phyloP scores from a whole-genome alignment of 1,140 invertebrate genomes.

The Panonychus citri region DNA sequence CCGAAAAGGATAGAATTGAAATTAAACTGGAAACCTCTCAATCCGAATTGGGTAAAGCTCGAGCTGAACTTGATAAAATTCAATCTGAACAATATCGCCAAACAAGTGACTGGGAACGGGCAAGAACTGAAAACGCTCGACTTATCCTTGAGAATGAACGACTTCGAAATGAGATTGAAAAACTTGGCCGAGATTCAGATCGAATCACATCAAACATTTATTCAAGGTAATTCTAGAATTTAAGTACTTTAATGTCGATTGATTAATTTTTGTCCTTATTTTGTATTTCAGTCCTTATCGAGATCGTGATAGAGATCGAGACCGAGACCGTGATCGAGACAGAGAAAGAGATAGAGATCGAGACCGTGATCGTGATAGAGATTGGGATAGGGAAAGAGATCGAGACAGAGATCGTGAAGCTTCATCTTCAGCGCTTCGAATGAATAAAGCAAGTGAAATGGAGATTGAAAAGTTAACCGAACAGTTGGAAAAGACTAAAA shows the following conservation, averaged over 20 bases:
- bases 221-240: no score
- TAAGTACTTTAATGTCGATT: no score
- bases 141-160: slow-evolving; percentile 72
- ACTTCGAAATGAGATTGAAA: slow-evolving; percentile 18
- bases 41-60: slow-evolving; percentile 72
- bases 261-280: no score
- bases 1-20: slow-evolving; percentile 69
- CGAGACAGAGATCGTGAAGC: neutral
- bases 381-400: slow-evolving; percentile 1
- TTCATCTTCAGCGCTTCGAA: neutral
- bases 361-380: slow-evolving; percentile 1
- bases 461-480: slow-evolving; percentile 34
- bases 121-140: slow-evolving; percentile 29
- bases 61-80: slow-evolving; percentile 72
- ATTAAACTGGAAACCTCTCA: slow-evolving; percentile 72
- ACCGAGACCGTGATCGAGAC: neutral
- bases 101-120: slow-evolving; percentile 16
- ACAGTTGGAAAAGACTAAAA: slow-evolving; percentile 53
- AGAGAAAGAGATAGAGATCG: neutral
- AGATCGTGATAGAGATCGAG: slow-evolving; percentile 1
- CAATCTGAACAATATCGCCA: slow-evolving; percentile 35
- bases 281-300: no score
- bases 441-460: neutral
- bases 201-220: neutral
- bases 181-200: slow-evolving; percentile 5